phyloP scores from a whole-genome alignment of 1,140 invertebrate genomes.

The Ectropis grisescens region DNA sequence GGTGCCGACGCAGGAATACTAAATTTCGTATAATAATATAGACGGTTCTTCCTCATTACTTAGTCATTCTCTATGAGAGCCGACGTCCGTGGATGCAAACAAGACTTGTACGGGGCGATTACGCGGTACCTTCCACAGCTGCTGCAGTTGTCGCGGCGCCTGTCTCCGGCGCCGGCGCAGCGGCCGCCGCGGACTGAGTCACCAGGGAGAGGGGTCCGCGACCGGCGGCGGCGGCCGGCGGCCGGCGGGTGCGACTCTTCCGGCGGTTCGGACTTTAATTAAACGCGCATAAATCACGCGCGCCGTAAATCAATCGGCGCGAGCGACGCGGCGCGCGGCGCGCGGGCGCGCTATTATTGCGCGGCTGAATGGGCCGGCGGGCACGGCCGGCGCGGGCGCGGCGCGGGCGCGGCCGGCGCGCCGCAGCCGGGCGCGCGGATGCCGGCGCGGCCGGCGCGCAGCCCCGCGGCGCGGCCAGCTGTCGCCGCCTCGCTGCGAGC shows the following conservation, averaged over 20 bases:
- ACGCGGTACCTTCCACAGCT: no score
- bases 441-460: neutral
- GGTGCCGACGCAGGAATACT: no score
- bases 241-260: constrained; percentile 20
- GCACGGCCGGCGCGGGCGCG: neutral
- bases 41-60: no score
- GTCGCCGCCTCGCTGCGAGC: no score
- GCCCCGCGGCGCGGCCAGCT: constrained; percentile 4
- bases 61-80: no score
- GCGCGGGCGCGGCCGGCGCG: neutral
- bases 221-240: constrained; percentile 1
- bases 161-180: neutral
- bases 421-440: constrained; percentile 3
- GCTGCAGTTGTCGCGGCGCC: neutral
- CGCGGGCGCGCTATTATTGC: constrained; percentile 3
- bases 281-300: constrained; percentile 45
- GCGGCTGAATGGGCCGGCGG: constrained; percentile 3
- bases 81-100: no score
- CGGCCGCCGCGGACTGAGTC: constrained; percentile 3
- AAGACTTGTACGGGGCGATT: no score
- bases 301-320: constrained; percentile 30
- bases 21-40: no score
- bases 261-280: constrained; percentile 48
- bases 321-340: constrained; percentile 6
- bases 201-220: constrained; percentile 2